Evolutionary conservation across 2,888 invertebrate species (phyloP), one percentile per base, ranked within the genome.

Genomic region (Tigriopus californicus): DNA sequence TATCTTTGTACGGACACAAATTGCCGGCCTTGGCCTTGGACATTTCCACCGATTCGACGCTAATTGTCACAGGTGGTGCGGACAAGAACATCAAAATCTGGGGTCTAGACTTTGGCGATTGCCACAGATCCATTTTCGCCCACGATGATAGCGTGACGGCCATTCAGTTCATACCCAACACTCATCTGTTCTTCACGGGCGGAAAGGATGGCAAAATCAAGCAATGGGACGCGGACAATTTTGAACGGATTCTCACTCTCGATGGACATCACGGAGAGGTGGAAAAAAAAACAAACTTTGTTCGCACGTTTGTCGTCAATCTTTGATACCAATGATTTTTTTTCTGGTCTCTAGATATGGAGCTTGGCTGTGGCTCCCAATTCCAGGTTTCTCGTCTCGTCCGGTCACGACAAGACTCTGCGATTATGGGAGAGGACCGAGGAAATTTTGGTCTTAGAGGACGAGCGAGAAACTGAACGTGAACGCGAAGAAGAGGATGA

Each of bases 61-160:
- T 97, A 24, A 83, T 97, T 63, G 87, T 82, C 11, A 94, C 97
- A 0, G 97, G 95, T 8, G 94, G 95, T 2, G 86, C 87, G 0
- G 98, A 98, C 74, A 79, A 92, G 46, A 94, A 89, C 70, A 80
- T 97, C 33, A 94, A 95, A 75, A 82, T 98, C 62, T 99, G 97
- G 97, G 97, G 97, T 41, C 78, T 97, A 73, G 76, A 78, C 65
- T 78, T 78, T 66, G 77, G 77, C 40, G 76, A 78, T 66, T 76
- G 76, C 63, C 76, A 75, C 65, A 73, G 72, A 47, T 62, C 92
- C 0, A 77, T 97, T 65, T 90, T 94, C 71, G 95, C 94, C 0
- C 97, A 98, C 71, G 91, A 95, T 67, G 92, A 94, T 71, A 87
- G 92, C 0, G 81, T 98, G 11, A 91, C 89, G 61, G 80, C 84